Conservation (phyloP, 2,888 invertebrate species). For the Serripes groenlandicus region DNA sequence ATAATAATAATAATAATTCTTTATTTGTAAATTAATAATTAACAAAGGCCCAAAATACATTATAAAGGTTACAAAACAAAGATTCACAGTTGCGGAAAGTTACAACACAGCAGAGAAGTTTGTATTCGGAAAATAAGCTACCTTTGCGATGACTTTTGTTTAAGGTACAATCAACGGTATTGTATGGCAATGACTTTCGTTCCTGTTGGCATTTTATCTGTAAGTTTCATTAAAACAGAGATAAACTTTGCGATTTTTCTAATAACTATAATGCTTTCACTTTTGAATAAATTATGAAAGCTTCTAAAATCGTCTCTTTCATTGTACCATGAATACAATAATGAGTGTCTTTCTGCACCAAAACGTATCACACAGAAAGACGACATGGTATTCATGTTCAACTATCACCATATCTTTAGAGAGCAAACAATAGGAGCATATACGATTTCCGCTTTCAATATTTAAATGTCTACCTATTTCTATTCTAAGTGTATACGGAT, state of each 20-base stretch:
- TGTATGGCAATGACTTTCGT: too few relatives aligned
- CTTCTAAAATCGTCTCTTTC: not conserved
- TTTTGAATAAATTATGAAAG: not conserved
- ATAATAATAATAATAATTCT: too few relatives aligned
- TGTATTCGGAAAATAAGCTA: too few relatives aligned
- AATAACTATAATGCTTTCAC: not conserved
- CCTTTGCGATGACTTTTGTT: too few relatives aligned
- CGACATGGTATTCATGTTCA: not conserved
- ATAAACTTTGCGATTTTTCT: not conserved
- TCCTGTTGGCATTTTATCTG: too few relatives aligned
- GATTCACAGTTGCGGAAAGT: too few relatives aligned
- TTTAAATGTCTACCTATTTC: not conserved
- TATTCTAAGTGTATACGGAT: not conserved
- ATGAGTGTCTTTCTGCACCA: not conserved
- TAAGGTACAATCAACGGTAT: too few relatives aligned
- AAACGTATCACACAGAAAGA: not conserved
- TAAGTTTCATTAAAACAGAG: not conserved
- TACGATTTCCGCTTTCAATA: not conserved
- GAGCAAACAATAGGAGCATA: not conserved
- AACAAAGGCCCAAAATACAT: too few relatives aligned
- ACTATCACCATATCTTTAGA: not conserved
- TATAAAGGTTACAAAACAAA: too few relatives aligned
- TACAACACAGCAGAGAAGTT: too few relatives aligned
- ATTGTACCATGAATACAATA: not conserved
- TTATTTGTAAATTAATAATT: too few relatives aligned